Evolutionary conservation across 1,140 invertebrate species (phyloP), one percentile per base, ranked within the genome.

Genomic region (Conus betulinus): DNA sequence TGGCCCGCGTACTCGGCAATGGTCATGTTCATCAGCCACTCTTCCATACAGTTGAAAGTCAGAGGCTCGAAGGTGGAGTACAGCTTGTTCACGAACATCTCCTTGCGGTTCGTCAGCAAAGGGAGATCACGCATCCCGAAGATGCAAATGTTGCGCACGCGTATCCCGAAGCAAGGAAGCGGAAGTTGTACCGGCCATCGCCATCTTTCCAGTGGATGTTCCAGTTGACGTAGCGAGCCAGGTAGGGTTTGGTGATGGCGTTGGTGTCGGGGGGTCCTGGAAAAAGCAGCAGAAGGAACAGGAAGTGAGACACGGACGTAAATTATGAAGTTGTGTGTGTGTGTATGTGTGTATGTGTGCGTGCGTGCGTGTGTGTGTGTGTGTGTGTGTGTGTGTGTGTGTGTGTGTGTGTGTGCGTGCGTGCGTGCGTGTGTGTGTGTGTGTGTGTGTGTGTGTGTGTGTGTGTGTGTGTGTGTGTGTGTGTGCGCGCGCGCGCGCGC

Each of bases 41-140:
- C 92, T 79, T 94, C 93, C 85, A 95, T 87, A 86, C 95, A 95
- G 53, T 92, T 89, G 0, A 92, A 90, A 1, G 92, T 91, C 23
- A 92, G 63, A 0, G 93, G 93, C 88, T 95, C 91, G 90, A 89
- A 94, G 76, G 94, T 90, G 0, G 82, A 25, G 84, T 93, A 90
- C 81, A 95, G 93, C 87, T 95, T 95, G 89, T 95, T 95, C 55
- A 91, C 93, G 81, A 95, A 95, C 15, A 94, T 82, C 52, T 94
- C 89, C 67, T 89, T 89, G 15, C 90, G 86, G 39, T n/a, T 39
- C 0, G 89, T 90, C 10, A 95, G 86, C 71, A 76, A 52, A 4
- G 86, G 87, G 8, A 95, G 87, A 85, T 95, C 93, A 2, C 91
- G 90, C 20, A 94, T 63, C 5, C 93, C 93, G 76, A 93, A 94